phyloP scores from a whole-genome alignment of 2,113 vertebrate species.

The Spizaetus ornatus region DNA sequence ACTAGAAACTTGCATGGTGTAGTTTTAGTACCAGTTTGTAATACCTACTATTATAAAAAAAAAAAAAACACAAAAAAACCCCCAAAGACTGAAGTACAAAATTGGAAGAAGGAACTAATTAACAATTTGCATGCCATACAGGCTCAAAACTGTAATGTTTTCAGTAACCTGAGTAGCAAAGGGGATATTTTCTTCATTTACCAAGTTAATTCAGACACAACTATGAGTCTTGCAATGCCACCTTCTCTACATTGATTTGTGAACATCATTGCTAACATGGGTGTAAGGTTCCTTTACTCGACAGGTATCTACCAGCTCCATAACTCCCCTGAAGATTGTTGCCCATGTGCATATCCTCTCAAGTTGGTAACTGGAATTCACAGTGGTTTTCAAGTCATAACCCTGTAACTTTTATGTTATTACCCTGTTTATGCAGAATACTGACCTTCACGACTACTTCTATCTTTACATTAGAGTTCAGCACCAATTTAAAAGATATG shows the following conservation, averaged over 20 bases:
- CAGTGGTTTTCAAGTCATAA: neutral
- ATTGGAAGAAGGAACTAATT: neutral
- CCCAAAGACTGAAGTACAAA: neutral
- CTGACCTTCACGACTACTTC: neutral
- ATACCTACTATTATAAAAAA: neutral
- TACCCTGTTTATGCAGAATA: neutral
- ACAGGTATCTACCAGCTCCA: neutral
- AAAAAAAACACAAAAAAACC: too few relatives aligned
- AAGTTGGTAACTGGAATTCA: neutral
- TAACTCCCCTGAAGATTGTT: neutral
- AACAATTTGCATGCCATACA: neutral
- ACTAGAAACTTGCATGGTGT: neutral
- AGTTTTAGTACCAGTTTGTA: neutral
- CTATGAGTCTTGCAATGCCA: neutral
- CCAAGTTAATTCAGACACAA: neutral
- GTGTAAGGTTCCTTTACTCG: neutral
- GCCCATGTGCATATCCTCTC: neutral
- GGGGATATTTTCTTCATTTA: neutral
- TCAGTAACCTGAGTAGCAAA: neutral
- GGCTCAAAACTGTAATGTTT: neutral
- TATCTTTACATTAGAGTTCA: neutral
- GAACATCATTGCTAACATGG: fast-evolving
- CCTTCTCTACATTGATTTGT: neutral
- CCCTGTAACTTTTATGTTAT: neutral
- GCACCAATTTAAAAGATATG: neutral